Base-by-base conservation (phyloP, 2,888 invertebrate species). In the Trichopoda pennipes region DNA sequence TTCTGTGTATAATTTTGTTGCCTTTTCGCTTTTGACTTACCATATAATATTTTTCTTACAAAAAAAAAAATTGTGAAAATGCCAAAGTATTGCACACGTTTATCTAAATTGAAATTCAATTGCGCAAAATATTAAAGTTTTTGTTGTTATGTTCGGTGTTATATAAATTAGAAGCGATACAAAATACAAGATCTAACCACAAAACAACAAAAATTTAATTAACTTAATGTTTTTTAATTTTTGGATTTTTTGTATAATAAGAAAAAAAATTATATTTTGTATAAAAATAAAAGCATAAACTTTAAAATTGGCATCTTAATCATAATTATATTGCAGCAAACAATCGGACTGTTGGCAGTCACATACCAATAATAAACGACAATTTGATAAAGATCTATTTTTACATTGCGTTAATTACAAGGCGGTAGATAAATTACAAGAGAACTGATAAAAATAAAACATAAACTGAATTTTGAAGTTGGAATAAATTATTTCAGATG, bases 41-140 rank as follows among this genome's bases (percentile, higher is more conserved):
- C 64, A 64, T 58, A 60, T 77, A 69, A 61, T 64, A 55, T 74
- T 70, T 14, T 14, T 17, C 19, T 38, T 21, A 75, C 68, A 58
- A 74, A 51, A 56, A 60, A 42, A 55, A 55, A 77, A 81, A 81
- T 69, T 77, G 77, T 78, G 77, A 44, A 77, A 81, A 81, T 78
- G 81, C 81, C 81, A 81, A 80, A 83, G 76, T 80, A 76, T 83
- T 77, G 74, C 72, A 80, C 80, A 83, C 73, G 81, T 77, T 84
- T 81, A 80, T 74, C 73, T 82, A 82, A 82, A 84, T 80, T 84
- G 73, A 77, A 81, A 69, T 81, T 81, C 81, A 74, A 78, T 81
- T 81, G 81, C 77, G 64, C 73, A 81, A 81, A 81, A 74, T 78
- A 55, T 81, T 60, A 66, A 19, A 2, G 38, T 42, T 72, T 51